Conservation (phyloP, 1,140 invertebrate genomes). For the Drosophila subpulchrella region DNA sequence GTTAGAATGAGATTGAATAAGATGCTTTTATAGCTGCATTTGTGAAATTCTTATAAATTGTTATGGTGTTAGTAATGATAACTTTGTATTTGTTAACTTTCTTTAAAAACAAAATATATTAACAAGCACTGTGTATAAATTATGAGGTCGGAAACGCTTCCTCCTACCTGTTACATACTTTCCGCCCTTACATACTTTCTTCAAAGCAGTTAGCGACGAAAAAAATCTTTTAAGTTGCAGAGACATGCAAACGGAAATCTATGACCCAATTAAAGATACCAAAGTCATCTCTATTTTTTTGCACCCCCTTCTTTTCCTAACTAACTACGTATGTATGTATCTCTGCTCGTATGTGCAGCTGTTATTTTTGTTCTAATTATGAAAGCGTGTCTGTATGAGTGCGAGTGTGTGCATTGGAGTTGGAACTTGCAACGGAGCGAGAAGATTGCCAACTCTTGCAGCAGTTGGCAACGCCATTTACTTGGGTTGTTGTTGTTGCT, state of each 20-base stretch:
- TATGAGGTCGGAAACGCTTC: too few species aligned
- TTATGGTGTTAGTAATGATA: too few species aligned
- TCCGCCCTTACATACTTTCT: too few species aligned
- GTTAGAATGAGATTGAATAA: neutral
- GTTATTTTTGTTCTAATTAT: conserved; percentile 68
- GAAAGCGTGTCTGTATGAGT: conserved; percentile 56
- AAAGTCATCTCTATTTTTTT: conserved; percentile 33
- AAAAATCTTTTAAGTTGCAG: conserved; percentile 4
- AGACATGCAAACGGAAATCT: conserved; percentile 60
- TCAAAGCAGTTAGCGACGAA: neutral
- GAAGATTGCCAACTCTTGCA: conserved; percentile 74
- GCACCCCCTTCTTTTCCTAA: neutral
- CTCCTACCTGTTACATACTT: too few species aligned
- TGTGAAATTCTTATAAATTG: conserved; percentile 6
- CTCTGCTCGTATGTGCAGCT: conserved; percentile 9
- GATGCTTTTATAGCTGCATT: neutral
- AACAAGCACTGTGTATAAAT: too few species aligned
- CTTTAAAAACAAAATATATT: too few species aligned
- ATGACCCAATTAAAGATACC: conserved; percentile 79
- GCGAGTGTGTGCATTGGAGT: conserved; percentile 68
- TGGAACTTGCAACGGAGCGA: conserved; percentile 79
- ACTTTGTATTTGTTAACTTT: too few species aligned
- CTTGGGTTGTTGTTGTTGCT: conserved; percentile 42
- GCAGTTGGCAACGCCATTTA: conserved; percentile 59
- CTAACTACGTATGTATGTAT: neutral